Evolutionary conservation across 1,140 invertebrate species (phyloP).

Genomic region (Aphaenogaster ashmeadi): DNA sequence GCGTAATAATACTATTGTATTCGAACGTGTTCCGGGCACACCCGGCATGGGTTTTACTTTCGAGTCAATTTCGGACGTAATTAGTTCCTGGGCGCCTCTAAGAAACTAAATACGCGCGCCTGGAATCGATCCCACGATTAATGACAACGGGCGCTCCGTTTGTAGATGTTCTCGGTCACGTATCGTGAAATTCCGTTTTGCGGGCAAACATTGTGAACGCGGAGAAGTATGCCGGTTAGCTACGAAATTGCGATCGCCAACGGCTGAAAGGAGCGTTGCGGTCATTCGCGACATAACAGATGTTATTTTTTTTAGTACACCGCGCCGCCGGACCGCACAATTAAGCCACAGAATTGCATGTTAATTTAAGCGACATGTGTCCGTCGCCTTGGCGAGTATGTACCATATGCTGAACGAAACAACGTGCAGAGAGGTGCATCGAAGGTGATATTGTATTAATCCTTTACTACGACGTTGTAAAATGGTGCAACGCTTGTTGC

Average conservation of each 20-base stretch:
- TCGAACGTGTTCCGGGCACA: neutral
- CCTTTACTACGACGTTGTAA: neutral
- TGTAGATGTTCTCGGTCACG: neutral
- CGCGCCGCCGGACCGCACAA: constrained; percentile 27
- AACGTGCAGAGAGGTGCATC: neutral
- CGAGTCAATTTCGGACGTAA: constrained; percentile 22
- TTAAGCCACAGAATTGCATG: constrained; percentile 61
- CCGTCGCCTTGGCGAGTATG: neutral
- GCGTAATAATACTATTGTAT: constrained; percentile 57
- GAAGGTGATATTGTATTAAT: constrained; percentile 43
- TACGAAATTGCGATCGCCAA: constrained; percentile 8
- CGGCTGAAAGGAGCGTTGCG: constrained; percentile 35
- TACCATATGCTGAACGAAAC: constrained; percentile 45
- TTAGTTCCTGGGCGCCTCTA: constrained; percentile 9
- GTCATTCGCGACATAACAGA: constrained; percentile 20
- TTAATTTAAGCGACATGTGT: constrained; percentile 59
- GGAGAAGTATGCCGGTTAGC: constrained; percentile 1
- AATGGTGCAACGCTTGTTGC: constrained; percentile 17
- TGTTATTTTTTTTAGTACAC: constrained; percentile 13
- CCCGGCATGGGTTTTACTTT: constrained; percentile 42
- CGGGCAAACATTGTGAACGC: neutral
- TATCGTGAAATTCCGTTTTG: constrained; percentile 5
- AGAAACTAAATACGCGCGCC: neutral
- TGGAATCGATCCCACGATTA: constrained; percentile 33
- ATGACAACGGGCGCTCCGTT: neutral